These are phyloP conservation scores for Lepetodrilus schrolli DNA, from an alignment of 2,888 invertebrate genomes.

Conservation along the genomic window DNA sequence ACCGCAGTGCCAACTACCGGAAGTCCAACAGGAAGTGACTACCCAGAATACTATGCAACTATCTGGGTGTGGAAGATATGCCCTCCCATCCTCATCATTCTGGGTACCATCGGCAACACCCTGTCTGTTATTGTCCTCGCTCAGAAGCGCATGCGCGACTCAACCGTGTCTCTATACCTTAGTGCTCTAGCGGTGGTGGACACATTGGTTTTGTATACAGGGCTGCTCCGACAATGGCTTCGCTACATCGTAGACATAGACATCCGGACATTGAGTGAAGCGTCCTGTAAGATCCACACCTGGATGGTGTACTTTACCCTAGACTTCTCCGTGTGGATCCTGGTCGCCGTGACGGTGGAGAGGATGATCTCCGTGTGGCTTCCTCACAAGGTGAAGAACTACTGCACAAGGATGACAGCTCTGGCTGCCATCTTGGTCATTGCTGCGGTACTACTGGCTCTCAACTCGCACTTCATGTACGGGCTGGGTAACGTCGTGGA, in stretches of 20 bases:
- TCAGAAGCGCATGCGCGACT: slow-evolving; percentile 49
- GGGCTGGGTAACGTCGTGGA: slow-evolving; percentile 40
- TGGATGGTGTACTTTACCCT: slow-evolving; percentile 60
- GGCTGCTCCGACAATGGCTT: slow-evolving; percentile 59
- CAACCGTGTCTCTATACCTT: slow-evolving; percentile 59
- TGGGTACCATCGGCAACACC: slow-evolving; percentile 63
- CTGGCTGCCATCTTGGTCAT: slow-evolving; percentile 40
- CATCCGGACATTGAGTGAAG: slow-evolving; percentile 43
- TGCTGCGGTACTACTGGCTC: slow-evolving; percentile 38
- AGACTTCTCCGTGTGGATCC: slow-evolving; percentile 66
- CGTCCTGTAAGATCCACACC: slow-evolving; percentile 55
- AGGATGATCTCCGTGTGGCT: slow-evolving; percentile 59
- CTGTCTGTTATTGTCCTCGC: slow-evolving; percentile 55
- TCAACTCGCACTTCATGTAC: slow-evolving; percentile 58
- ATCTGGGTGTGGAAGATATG: slow-evolving; percentile 48
- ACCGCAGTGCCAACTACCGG: neutral
- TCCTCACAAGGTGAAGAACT: slow-evolving; percentile 53
- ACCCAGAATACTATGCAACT: slow-evolving; percentile 40
- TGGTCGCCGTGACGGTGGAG: slow-evolving; percentile 65
- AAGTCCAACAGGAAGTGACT: slow-evolving; percentile 17
- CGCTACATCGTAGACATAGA: slow-evolving; percentile 45
- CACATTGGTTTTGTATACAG: slow-evolving; percentile 58
- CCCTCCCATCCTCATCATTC: slow-evolving; percentile 59
- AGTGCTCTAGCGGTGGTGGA: slow-evolving; percentile 56
- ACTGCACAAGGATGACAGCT: slow-evolving; percentile 48